Conservation (phyloP, 1,140 invertebrate species). For the Thaumatotibia leucotreta region DNA sequence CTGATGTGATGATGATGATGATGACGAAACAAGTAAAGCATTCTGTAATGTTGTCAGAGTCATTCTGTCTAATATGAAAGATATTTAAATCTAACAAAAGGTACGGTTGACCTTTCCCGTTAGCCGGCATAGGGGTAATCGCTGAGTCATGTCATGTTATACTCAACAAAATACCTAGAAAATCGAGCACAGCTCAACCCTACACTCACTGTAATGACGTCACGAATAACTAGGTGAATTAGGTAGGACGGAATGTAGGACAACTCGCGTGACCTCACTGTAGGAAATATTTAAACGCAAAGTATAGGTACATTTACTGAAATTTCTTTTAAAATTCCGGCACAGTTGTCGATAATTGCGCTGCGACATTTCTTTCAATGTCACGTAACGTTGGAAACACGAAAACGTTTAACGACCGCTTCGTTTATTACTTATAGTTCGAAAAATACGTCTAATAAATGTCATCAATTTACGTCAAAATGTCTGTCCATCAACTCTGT, state of each 20-base stretch:
- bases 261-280: slow-evolving; percentile 12
- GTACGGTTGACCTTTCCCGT: not conserved
- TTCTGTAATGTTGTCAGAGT: not conserved
- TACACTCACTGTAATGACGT: slow-evolving; percentile 19
- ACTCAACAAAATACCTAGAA: not conserved
- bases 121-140: not conserved
- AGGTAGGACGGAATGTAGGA: slow-evolving; percentile 28
- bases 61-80: not conserved
- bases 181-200: not conserved
- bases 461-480: too few relatives aligned
- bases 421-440: not conserved
- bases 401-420: not conserved
- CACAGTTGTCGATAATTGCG: not conserved
- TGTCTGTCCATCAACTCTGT: not conserved
- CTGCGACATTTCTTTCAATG: slow-evolving; percentile 11
- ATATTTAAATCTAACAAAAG: not conserved
- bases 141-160: not conserved
- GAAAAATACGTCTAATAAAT: not conserved
- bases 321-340: slow-evolving; percentile 4
- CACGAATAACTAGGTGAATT: slow-evolving; percentile 22
- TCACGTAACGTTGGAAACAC: not conserved
- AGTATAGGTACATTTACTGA: not conserved
- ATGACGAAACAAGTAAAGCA: too few relatives aligned
- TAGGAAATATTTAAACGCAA: not conserved
- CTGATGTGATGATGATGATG: too few relatives aligned